These are phyloP conservation scores for Agriopis aurantiaria DNA, from an alignment of 2,888 invertebrate genomes.

Conservation along the genomic window DNA sequence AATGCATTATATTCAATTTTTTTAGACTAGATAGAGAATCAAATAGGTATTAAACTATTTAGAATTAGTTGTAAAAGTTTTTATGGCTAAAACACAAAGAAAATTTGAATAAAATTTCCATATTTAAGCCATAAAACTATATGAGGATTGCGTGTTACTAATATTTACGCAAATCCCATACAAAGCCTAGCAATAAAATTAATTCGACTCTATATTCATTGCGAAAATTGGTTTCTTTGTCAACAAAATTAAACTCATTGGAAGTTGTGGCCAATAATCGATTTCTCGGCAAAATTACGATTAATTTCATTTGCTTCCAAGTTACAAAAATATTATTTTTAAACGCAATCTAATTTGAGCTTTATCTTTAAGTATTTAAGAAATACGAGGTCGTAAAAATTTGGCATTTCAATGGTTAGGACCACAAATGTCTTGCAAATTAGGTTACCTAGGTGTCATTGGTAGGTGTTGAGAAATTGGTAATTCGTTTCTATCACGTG, in stretches of 20 bases:
- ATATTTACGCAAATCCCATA: constrained; percentile 24
- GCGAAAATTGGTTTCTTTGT: constrained; percentile 32
- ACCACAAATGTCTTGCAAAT: constrained; percentile 19
- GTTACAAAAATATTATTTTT: constrained; percentile 6
- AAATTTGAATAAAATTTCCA: constrained; percentile 17
- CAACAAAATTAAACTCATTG: constrained; percentile 30
- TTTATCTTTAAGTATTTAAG: not conserved
- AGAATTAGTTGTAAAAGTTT: not conserved
- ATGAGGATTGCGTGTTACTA: constrained; percentile 12
- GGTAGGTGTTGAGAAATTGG: not conserved
- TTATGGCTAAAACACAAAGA: constrained; percentile 5
- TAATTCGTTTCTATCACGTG: constrained; percentile 15
- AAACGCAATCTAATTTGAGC: constrained; percentile 11
- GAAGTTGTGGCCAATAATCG: constrained; percentile 21
- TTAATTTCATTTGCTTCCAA: constrained; percentile 17
- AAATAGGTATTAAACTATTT: too few species aligned
- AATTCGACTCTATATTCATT: constrained; percentile 20
- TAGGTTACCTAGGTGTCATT: constrained; percentile 15
- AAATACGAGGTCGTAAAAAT: not conserved
- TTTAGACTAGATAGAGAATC: not conserved
- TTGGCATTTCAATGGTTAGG: constrained; percentile 10
- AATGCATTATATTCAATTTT: too few species aligned
- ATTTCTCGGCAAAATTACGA: constrained; percentile 32
- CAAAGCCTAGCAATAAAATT: constrained; percentile 12
- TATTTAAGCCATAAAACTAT: constrained; percentile 1